A percentile compares a stretch with the other conserved stretches of the same genome.
Conservation (phyloP, 2,113 vertebrate genomes). For the Leuciscus idus region DNA sequence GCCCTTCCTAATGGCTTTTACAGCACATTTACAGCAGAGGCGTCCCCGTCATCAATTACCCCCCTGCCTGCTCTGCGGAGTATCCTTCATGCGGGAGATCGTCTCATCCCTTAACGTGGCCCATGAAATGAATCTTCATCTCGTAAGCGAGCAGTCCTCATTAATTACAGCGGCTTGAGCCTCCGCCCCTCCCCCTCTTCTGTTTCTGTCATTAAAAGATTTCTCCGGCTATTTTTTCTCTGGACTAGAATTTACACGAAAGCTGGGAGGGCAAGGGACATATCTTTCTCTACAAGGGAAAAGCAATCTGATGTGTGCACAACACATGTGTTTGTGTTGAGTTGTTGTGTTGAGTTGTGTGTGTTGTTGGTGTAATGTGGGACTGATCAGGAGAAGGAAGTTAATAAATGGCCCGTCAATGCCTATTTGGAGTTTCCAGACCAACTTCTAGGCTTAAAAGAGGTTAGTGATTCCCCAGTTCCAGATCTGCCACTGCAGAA, state of each 20-base stretch:
- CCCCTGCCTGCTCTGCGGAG: constrained; percentile 60
- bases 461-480: constrained; percentile 1
- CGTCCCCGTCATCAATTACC: constrained; percentile 59
- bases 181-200: constrained; percentile 70
- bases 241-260: constrained; percentile 55
- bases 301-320: constrained; percentile 23
- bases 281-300: not conserved
- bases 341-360: not conserved
- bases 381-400: not conserved
- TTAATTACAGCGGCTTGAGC: constrained; percentile 75
- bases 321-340: not conserved
- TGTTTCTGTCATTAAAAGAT: constrained; percentile 60
- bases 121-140: constrained; percentile 78
- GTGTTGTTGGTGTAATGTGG: not conserved
- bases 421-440: not conserved
- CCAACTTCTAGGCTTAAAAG: not conserved
- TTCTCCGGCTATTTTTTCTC: constrained; percentile 53
- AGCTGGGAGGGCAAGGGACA: constrained; percentile 25
- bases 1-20: constrained; percentile 52
- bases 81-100: constrained; percentile 70
- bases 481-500: constrained; percentile 8
- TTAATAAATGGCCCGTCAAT: not conserved
- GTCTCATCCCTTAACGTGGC: constrained; percentile 61
- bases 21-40: constrained; percentile 52
- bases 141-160: constrained; percentile 73